A percentile compares a stretch with the other conserved stretches of the same genome.
Conservation (phyloP, 2,113 vertebrate genomes). For the Leptocoma aspasia region DNA sequence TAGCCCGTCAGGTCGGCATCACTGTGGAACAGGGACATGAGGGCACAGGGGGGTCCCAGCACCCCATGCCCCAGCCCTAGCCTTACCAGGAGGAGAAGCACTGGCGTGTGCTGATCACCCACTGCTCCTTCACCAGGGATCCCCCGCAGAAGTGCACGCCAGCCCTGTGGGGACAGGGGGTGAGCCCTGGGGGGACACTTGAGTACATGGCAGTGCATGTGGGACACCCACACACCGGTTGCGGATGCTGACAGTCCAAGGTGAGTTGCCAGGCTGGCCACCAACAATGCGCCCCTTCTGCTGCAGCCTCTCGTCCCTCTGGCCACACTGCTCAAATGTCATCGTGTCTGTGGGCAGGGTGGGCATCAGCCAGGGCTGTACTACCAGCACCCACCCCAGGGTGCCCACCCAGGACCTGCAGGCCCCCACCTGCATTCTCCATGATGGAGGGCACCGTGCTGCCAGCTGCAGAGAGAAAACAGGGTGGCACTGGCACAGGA, state of each 20-base stretch:
- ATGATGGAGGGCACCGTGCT: slow-evolving; percentile 36
- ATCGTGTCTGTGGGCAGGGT: slow-evolving; percentile 66
- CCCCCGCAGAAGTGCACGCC: slow-evolving; percentile 95
- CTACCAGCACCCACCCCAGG: rapidly evolving
- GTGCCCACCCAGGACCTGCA: rapidly evolving
- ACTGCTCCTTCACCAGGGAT: slow-evolving; percentile 88
- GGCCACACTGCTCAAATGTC: slow-evolving; percentile 87
- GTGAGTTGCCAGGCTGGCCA: slow-evolving; percentile 88
- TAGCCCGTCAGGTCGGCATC: slow-evolving; percentile 84
- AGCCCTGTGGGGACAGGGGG: slow-evolving; percentile 69
- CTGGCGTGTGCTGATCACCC: slow-evolving; percentile 94
- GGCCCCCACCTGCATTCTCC: slow-evolving; percentile 41
- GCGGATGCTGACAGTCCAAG: slow-evolving; percentile 95
- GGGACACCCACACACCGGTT: slow-evolving; percentile 76
- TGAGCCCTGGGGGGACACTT: not conserved
- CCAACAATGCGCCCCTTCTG: slow-evolving; percentile 75
- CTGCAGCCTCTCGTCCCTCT: slow-evolving; percentile 69
- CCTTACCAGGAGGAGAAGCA: slow-evolving; percentile 95
- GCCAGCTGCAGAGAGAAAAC: slow-evolving; percentile 35
- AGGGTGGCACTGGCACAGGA: not conserved
- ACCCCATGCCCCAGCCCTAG: rapidly evolving
- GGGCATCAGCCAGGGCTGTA: rapidly evolving
- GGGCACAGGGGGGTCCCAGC: not conserved
- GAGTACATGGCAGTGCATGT: rapidly evolving
- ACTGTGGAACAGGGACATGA: slow-evolving; percentile 60